These are phyloP conservation scores for Mobula birostris DNA, from an alignment of 2,113 vertebrate genomes.

Conservation along the genomic window DNA sequence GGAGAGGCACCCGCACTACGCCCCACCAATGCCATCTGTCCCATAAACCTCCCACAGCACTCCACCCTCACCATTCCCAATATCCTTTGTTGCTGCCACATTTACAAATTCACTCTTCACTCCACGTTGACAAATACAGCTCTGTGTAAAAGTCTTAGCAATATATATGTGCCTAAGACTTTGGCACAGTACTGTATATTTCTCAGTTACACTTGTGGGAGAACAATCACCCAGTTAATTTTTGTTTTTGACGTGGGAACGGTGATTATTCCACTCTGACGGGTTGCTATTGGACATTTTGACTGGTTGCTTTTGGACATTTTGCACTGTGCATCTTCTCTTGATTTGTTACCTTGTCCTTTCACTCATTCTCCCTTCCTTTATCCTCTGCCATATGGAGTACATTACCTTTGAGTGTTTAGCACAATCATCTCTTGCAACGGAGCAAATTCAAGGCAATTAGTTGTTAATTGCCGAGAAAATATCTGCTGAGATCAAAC, in stretches of 20 bases:
- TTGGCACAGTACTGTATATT: neutral
- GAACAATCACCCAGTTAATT: neutral
- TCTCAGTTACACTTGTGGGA: neutral
- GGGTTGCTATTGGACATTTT: neutral
- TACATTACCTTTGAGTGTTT: neutral
- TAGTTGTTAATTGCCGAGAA: neutral
- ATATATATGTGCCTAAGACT: too few species aligned
- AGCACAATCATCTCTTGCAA: neutral
- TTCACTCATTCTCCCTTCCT: neutral
- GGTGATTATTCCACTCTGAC: neutral
- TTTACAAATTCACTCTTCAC: too few species aligned
- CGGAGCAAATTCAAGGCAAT: neutral
- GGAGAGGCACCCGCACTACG: too few species aligned
- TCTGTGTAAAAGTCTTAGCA: too few species aligned
- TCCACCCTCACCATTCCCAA: too few species aligned
- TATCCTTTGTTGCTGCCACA: too few species aligned
- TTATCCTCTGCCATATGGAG: neutral
- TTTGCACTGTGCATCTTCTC: neutral
- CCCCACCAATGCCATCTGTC: too few species aligned
- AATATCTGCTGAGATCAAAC: neutral
- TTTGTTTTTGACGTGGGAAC: neutral
- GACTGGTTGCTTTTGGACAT: neutral
- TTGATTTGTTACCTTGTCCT: neutral
- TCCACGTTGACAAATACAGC: too few species aligned
- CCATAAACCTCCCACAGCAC: too few species aligned